Conservation (phyloP, 2,797 vertebrate genomes). For the Leptatherina wallacei region DNA sequence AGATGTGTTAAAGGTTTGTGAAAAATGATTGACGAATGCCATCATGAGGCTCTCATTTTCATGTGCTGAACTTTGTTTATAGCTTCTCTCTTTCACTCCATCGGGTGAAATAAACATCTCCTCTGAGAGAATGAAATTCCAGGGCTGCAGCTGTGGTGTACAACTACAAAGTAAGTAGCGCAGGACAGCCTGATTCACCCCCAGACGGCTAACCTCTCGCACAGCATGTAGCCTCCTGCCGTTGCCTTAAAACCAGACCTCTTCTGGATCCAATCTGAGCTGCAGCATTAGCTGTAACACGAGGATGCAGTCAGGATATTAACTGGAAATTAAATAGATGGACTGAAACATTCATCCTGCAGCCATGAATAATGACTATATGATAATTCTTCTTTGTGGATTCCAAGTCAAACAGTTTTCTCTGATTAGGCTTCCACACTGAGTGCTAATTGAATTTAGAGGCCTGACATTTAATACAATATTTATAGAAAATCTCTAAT, state of each 20-base stretch:
- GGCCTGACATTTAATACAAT: conserved; percentile 24
- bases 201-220: conserved; percentile 49
- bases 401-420: conserved; percentile 52
- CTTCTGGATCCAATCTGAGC: conserved; percentile 46
- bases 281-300: conserved; percentile 43
- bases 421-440: conserved; percentile 36
- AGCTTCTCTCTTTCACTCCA: conserved; percentile 5
- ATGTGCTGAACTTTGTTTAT: conserved; percentile 8
- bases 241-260: conserved; percentile 37
- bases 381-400: conserved; percentile 26
- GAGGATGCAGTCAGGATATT: conserved; percentile 38
- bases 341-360: conserved; percentile 34
- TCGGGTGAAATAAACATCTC: conserved; percentile 64
- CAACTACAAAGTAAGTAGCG: conserved; percentile 52
- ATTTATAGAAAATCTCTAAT: conserved; percentile 10
- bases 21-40: conserved; percentile 2
- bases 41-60: conserved; percentile 1
- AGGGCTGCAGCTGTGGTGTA: conserved; percentile 68
- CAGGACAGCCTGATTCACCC: conserved; percentile 22
- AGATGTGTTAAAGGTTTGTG: conserved; percentile 2
- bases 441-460: conserved; percentile 39
- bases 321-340: conserved; percentile 55
- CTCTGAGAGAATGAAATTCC: conserved; percentile 70
- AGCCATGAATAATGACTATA: conserved; percentile 46
- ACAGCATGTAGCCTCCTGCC: conserved; percentile 20